phyloP scores from a whole-genome alignment of 1,140 invertebrate species.

The Procambarus virginalis region DNA sequence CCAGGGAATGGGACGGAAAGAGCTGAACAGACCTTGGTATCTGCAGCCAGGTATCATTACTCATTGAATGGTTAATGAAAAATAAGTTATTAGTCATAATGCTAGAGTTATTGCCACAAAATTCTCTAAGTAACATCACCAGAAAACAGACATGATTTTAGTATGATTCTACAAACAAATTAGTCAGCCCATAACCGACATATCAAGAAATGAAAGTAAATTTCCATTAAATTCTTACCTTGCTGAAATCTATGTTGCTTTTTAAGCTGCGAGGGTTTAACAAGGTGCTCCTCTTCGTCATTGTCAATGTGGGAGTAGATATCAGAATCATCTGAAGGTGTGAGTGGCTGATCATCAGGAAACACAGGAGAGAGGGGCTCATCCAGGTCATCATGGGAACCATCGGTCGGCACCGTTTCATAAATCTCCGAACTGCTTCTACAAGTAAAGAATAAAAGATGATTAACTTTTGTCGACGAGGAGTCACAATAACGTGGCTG shows the following conservation, averaged over 20 bases:
- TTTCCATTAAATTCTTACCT: slow-evolving; percentile 54
- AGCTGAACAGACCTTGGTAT: neutral
- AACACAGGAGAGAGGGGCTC: slow-evolving; percentile 74
- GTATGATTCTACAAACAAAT: neutral
- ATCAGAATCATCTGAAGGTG: slow-evolving; percentile 82
- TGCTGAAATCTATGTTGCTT: slow-evolving; percentile 73
- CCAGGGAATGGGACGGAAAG: no score
- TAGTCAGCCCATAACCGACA: neutral
- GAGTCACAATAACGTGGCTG: no score
- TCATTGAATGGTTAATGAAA: neutral
- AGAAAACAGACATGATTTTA: neutral
- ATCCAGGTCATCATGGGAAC: slow-evolving; percentile 75
- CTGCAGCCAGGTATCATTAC: neutral
- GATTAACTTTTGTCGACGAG: no score
- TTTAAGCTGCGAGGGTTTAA: slow-evolving; percentile 77
- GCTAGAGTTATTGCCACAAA: neutral
- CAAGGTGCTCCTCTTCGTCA: slow-evolving; percentile 77
- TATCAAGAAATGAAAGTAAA: neutral
- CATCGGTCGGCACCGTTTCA: slow-evolving; percentile 82
- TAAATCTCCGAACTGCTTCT: slow-evolving; percentile 85
- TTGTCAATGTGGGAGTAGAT: slow-evolving; percentile 77
- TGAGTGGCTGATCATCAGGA: slow-evolving; percentile 75
- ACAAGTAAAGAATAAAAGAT: neutral
- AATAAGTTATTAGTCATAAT: neutral
- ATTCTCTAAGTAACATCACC: neutral